These are phyloP conservation scores for Gasteruption jaculator DNA, from an alignment of 2,888 invertebrate species.

Conservation along the genomic window DNA sequence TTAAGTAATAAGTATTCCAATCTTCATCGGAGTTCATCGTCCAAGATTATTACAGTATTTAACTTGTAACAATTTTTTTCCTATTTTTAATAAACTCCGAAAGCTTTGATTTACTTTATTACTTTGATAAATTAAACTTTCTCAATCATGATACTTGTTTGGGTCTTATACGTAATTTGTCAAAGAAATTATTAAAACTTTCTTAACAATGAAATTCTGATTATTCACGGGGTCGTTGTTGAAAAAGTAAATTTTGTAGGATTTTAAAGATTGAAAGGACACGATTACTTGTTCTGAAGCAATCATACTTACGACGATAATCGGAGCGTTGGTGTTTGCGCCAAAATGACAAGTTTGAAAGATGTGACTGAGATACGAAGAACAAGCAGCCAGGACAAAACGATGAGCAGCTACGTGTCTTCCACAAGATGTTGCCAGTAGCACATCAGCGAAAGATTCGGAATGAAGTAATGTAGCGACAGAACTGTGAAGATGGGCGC, in stretches of 20 bases:
- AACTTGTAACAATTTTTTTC: no score
- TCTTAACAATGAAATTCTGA: no score
- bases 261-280: constrained; percentile 1
- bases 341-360: constrained; percentile 52
- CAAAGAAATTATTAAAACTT: no score
- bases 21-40: no score
- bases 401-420: constrained; percentile 80
- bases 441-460: constrained; percentile 78
- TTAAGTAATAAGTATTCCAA: no score
- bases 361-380: constrained; percentile 61
- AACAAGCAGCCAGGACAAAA: constrained; percentile 79
- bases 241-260: not conserved
- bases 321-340: constrained; percentile 49
- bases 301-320: constrained; percentile 41
- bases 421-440: constrained; percentile 73
- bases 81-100: no score
- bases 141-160: no score
- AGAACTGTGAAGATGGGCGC: constrained; percentile 75
- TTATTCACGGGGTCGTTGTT: not conserved
- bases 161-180: no score
- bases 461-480: constrained; percentile 74
- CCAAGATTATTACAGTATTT: no score
- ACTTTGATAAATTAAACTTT: no score
- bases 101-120: no score
- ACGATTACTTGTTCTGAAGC: constrained; percentile 14